Evolutionary conservation across 2,113 vertebrate genomes (phyloP).

Genomic region (Albula glossodonta): DNA sequence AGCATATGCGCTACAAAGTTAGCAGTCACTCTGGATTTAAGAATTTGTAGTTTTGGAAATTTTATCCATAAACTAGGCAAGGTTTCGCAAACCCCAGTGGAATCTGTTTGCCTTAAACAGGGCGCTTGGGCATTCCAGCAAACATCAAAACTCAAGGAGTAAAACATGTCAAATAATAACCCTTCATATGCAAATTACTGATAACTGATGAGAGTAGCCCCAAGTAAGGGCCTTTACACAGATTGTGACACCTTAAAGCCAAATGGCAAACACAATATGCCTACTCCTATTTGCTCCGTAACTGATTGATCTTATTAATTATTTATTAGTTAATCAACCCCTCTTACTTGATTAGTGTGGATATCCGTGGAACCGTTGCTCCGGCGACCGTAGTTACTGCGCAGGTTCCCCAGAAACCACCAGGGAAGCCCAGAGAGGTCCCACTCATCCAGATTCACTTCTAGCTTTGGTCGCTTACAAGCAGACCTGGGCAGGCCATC

Average conservation of each 20-base stretch:
- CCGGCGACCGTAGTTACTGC: constrained; percentile 83
- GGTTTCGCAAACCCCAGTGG: too few species aligned
- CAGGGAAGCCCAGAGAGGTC: constrained; percentile 93
- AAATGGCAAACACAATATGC: neutral
- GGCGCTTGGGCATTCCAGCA: too few species aligned
- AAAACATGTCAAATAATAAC: neutral
- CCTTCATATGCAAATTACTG: neutral
- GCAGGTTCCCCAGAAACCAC: constrained; percentile 97
- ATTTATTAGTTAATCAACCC: too few species aligned
- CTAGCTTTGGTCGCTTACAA: constrained; percentile 83
- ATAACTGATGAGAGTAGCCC: neutral
- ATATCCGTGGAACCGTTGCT: constrained; percentile 95
- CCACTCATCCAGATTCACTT: constrained; percentile 90
- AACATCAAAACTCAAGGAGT: too few species aligned
- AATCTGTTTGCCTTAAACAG: too few species aligned
- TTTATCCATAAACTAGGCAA: too few species aligned
- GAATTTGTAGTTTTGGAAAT: too few species aligned
- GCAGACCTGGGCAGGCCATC: constrained; percentile 71
- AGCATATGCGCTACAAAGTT: too few species aligned
- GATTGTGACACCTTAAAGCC: neutral
- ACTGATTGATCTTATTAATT: neutral
- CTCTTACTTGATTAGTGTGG: constrained; percentile 93
- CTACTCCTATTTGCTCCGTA: too few species aligned
- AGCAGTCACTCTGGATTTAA: too few species aligned
- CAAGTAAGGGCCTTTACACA: neutral